These are phyloP conservation scores for Ceriagrion tenellum DNA, from an alignment of 2,888 invertebrate species.

Conservation along the genomic window DNA sequence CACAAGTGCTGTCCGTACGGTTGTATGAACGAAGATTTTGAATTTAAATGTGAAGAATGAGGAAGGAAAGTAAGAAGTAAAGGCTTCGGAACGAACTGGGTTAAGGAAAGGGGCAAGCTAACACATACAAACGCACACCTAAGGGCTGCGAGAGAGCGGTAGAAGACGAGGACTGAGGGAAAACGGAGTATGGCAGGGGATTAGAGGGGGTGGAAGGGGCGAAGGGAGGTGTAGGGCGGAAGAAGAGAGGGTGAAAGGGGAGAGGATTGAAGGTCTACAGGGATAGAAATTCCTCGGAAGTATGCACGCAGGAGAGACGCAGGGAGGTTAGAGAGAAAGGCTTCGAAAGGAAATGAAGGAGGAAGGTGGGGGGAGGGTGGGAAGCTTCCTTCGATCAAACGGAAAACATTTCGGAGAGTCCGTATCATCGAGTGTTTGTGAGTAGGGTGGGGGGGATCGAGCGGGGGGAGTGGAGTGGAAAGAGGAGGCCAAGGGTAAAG, in stretches of 20 bases:
- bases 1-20: too few species aligned
- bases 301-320: constrained; percentile 1
- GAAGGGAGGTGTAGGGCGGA: background rate
- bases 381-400: background rate
- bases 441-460: background rate
- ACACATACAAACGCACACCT: background rate
- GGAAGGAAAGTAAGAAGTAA: background rate
- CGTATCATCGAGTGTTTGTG: constrained; percentile 38
- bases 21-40: too few species aligned
- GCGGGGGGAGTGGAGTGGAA: background rate
- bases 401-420: background rate
- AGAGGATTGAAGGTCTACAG: background rate
- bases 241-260: background rate
- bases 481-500: background rate
- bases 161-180: background rate
- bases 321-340: background rate
- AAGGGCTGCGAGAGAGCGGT: background rate
- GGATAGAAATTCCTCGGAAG: constrained; percentile 59
- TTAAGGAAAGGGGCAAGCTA: background rate
- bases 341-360: constrained; percentile 34
- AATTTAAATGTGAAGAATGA: too few species aligned
- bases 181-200: background rate
- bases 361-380: background rate
- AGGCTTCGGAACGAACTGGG: background rate
- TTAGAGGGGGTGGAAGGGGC: background rate